A percentile compares a stretch with the other conserved stretches of the same genome.
Evolutionary conservation across 2,888 invertebrate genomes (phyloP).

Genomic region (Nomada flava): DNA sequence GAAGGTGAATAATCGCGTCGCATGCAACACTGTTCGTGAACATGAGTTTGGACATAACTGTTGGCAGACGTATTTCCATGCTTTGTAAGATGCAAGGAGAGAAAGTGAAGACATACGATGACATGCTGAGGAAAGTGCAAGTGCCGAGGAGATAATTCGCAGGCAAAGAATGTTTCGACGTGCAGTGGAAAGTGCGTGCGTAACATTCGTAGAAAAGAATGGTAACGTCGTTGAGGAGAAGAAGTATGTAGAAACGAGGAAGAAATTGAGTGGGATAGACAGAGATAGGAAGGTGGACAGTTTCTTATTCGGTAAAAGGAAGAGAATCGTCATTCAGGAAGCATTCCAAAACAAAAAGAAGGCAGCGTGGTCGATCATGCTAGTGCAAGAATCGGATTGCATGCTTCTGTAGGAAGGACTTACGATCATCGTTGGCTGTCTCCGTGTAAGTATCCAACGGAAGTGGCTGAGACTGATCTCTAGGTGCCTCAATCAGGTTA

Average conservation of each 20-base stretch:
- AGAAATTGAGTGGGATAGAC: neutral
- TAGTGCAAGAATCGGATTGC: constrained; percentile 59
- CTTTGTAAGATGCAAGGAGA: constrained; percentile 20
- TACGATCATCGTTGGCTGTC: constrained; percentile 86
- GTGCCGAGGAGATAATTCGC: constrained; percentile 26
- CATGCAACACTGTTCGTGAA: constrained; percentile 14
- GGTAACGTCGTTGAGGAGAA: neutral
- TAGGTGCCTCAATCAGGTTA: constrained; percentile 81
- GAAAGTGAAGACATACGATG: constrained; percentile 43
- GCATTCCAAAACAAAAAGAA: neutral
- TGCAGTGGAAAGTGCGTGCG: constrained; percentile 31
- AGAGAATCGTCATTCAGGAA: neutral
- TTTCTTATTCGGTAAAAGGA: too few species aligned
- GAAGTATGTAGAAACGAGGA: neutral
- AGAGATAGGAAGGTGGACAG: neutral
- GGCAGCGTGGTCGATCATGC: constrained; percentile 44
- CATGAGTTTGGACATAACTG: neutral
- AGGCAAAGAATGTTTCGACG: constrained; percentile 29
- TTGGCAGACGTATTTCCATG: constrained; percentile 6
- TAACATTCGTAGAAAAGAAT: neutral
- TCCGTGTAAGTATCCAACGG: constrained; percentile 86
- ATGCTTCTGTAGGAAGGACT: constrained; percentile 84
- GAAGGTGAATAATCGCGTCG: neutral
- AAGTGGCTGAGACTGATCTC: constrained; percentile 80
- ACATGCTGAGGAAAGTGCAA: constrained; percentile 42